Percentiles rank a stretch among this genome's conserved stretches.
Conservation (phyloP, 2,888 invertebrate genomes). For the Bruchidius siliquastri region DNA sequence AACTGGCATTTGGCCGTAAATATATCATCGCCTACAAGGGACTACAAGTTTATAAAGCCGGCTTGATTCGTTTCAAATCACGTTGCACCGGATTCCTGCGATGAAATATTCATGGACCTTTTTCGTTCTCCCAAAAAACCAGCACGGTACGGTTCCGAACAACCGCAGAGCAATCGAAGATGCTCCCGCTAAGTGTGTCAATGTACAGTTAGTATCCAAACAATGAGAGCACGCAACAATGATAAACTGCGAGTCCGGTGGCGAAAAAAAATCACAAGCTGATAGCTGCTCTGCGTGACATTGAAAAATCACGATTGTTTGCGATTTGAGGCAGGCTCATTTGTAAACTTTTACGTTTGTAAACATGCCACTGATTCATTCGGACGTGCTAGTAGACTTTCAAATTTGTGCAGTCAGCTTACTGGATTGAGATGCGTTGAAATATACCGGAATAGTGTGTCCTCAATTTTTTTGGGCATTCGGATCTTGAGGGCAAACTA, state of each 20-base stretch:
- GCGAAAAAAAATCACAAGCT: background rate
- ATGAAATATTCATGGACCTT: background rate
- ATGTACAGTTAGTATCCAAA: background rate
- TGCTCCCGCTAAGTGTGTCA: background rate
- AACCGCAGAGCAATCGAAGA: background rate
- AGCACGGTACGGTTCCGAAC: background rate
- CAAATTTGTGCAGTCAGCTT: too few relatives aligned
- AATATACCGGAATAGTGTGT: too few relatives aligned
- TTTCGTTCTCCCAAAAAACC: background rate
- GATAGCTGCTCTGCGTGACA: background rate
- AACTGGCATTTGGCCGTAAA: too few relatives aligned
- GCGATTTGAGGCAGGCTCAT: background rate
- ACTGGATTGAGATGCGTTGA: background rate
- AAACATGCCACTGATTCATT: background rate
- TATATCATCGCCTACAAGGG: too few relatives aligned
- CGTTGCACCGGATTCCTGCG: background rate
- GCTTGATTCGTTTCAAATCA: background rate
- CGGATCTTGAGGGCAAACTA: too few relatives aligned
- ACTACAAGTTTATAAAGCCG: too few relatives aligned
- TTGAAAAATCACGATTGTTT: background rate
- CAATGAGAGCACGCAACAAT: background rate
- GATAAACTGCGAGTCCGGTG: background rate
- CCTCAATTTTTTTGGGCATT: too few relatives aligned
- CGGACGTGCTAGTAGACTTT: background rate
- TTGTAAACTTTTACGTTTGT: background rate